Evolutionary conservation across 2,113 vertebrate species (phyloP).

Genomic region (Symphodus melops): DNA sequence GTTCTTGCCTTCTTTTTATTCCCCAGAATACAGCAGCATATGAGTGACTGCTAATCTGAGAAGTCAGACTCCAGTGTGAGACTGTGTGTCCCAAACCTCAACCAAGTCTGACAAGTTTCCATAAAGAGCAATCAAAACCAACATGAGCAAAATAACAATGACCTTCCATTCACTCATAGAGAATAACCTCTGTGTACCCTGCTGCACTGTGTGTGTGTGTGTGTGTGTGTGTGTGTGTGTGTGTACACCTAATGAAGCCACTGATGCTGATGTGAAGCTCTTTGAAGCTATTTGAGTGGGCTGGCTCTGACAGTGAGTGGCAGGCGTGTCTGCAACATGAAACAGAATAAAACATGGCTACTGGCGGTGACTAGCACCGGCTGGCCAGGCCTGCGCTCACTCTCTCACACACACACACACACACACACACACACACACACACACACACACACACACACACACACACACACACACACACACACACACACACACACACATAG

Average conservation of each 20-base stretch:
- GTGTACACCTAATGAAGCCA: constrained; percentile 61
- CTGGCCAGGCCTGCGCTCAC: constrained; percentile 61
- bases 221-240: constrained; percentile 32
- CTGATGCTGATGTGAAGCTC: constrained; percentile 63
- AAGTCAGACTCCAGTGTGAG: background rate
- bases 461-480: constrained; percentile 1
- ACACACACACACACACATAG: constrained; percentile 11
- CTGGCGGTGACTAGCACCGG: constrained; percentile 69
- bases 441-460: constrained; percentile 30
- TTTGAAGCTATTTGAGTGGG: constrained; percentile 79
- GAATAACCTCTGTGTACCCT: constrained; percentile 46
- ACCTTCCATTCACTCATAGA: constrained; percentile 56
- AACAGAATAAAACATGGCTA: constrained; percentile 86
- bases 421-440: constrained; percentile 11
- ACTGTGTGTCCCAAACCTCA: background rate
- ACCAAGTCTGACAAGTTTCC: constrained; percentile 16
- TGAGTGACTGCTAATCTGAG: background rate
- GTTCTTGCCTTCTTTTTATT: too few species aligned
- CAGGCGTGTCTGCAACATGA: constrained; percentile 80
- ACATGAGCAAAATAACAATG: constrained; percentile 32
- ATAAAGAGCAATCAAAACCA: constrained; percentile 19
- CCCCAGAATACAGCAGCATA: background rate
- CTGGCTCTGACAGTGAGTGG: constrained; percentile 81
- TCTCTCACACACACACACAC: constrained; percentile 10
- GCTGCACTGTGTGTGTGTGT: constrained; percentile 31